Conservation (phyloP, 2,797 vertebrate genomes). For the Somateria mollissima region DNA sequence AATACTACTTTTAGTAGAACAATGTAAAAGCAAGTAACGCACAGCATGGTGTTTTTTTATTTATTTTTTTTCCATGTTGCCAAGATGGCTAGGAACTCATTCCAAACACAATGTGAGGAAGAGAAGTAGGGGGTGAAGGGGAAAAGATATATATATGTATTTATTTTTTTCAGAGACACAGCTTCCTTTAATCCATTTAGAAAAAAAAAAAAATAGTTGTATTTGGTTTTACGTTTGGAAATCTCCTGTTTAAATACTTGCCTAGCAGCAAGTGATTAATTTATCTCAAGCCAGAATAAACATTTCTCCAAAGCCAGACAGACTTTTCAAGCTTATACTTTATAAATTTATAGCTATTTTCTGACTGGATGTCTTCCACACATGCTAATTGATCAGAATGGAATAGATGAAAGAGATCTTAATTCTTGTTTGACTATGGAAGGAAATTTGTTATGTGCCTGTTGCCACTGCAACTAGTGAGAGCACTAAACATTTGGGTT, state of each 20-base stretch:
- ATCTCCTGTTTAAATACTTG: background rate
- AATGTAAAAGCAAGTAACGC: background rate
- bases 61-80: background rate
- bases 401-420: background rate
- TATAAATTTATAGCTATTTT: background rate
- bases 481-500: background rate
- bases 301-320: background rate
- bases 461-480: background rate
- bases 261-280: background rate
- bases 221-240: background rate
- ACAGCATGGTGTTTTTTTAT: background rate
- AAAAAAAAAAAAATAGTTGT: background rate
- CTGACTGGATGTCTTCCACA: background rate
- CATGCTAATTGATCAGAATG: background rate
- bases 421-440: background rate
- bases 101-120: background rate
- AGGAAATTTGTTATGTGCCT: background rate
- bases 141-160: background rate
- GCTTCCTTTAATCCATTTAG: background rate
- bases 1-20: background rate
- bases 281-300: background rate
- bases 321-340: background rate
- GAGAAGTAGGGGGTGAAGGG: background rate
- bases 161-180: background rate
- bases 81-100: background rate